phyloP scores from a whole-genome alignment of 1,140 invertebrate genomes.

The Drosophila albomicans region DNA sequence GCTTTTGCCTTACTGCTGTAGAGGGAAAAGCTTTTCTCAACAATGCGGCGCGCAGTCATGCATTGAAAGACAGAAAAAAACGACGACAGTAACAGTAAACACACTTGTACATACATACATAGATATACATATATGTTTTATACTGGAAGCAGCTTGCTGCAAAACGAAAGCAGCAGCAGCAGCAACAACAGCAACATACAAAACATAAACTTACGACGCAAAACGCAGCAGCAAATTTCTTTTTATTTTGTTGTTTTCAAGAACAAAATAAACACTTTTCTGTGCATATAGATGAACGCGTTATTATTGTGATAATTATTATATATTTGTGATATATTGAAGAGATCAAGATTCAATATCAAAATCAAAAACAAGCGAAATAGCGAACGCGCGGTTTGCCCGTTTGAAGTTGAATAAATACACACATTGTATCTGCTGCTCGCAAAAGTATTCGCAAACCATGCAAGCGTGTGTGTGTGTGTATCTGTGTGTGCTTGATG shows the following conservation, averaged over 20 bases:
- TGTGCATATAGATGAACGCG: constrained; percentile 11
- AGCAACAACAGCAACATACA: constrained; percentile 50
- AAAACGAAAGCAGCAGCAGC: constrained; percentile 65
- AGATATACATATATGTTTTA: neutral
- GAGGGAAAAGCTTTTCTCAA: constrained; percentile 71
- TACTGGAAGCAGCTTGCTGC: constrained; percentile 57
- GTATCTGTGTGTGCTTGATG: constrained; percentile 46
- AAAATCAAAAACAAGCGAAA: constrained; percentile 55
- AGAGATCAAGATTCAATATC: constrained; percentile 42
- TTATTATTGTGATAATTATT: constrained; percentile 6
- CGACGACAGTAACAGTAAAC: constrained; percentile 57
- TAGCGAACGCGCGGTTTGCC: constrained; percentile 58
- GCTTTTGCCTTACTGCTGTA: constrained; percentile 56
- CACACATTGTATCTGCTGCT: constrained; percentile 37
- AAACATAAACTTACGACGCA: constrained; percentile 55
- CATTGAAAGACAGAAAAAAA: constrained; percentile 59
- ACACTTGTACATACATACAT: constrained; percentile 24
- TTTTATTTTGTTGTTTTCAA: neutral
- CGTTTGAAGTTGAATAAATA: constrained; percentile 58
- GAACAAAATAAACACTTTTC: constrained; percentile 11
- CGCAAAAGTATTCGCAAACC: constrained; percentile 49
- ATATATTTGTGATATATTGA: constrained; percentile 33
- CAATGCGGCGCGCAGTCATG: constrained; percentile 71
- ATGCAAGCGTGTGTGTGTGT: constrained; percentile 39
- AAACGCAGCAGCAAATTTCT: constrained; percentile 35